phyloP scores from a whole-genome alignment of 2,888 invertebrate species.

The Laothoe populi region DNA sequence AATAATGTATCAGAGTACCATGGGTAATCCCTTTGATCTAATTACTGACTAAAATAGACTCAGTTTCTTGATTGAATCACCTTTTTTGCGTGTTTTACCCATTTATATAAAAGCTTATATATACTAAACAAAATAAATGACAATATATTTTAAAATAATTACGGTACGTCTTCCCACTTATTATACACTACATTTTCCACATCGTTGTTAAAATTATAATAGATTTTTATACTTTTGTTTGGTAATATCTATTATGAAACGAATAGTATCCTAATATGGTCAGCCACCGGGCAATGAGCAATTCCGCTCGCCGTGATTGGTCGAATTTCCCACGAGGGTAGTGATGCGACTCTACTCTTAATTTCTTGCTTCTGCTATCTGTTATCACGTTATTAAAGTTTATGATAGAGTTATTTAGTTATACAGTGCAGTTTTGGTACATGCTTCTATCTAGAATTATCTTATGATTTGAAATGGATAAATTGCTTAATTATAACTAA shows the following conservation, averaged over 20 bases:
- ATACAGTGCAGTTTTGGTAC: conserved; percentile 4
- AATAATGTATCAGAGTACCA: too few relatives aligned
- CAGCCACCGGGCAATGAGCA: conserved; percentile 59
- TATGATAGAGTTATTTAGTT: conserved; percentile 34
- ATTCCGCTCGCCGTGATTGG: conserved; percentile 76
- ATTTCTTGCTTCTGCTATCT: conserved; percentile 66
- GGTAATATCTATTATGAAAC: conserved; percentile 14
- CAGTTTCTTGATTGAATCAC: too few relatives aligned
- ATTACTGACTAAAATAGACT: too few relatives aligned
- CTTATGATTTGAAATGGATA: neutral
- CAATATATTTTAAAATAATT: too few relatives aligned
- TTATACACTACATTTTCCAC: too few relatives aligned
- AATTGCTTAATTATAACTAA: neutral
- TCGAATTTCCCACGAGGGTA: conserved; percentile 73
- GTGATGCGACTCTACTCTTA: conserved; percentile 71
- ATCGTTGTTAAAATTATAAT: too few relatives aligned
- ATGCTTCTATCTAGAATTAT: neutral
- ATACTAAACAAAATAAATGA: too few relatives aligned
- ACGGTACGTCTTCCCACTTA: too few relatives aligned
- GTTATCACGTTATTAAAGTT: conserved; percentile 49
- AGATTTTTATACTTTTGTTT: neutral
- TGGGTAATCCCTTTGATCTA: too few relatives aligned
- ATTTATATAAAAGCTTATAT: too few relatives aligned
- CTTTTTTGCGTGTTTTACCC: too few relatives aligned
- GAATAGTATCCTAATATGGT: conserved; percentile 48